These are phyloP conservation scores for Sinella curviseta DNA, from an alignment of 1,140 invertebrate species.

Conservation along the genomic window DNA sequence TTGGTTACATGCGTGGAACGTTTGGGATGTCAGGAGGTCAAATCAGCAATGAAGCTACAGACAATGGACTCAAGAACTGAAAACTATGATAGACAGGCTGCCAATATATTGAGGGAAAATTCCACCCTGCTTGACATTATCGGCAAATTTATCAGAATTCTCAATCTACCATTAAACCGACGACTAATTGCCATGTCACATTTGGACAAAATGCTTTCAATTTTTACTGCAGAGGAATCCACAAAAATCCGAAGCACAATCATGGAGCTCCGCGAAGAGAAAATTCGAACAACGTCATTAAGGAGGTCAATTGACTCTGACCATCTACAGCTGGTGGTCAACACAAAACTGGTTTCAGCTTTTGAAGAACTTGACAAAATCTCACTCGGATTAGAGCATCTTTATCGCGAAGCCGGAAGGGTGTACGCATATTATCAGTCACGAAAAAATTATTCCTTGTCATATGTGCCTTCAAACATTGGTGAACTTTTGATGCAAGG, in stretches of 20 bases:
- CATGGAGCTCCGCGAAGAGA: neutral
- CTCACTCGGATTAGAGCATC: constrained; percentile 25
- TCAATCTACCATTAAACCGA: neutral
- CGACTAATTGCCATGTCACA: neutral
- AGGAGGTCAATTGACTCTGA: neutral
- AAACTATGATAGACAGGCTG: neutral
- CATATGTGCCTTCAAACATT: neutral
- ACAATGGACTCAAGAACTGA: neutral
- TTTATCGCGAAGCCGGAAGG: constrained; percentile 10
- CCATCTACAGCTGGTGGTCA: neutral
- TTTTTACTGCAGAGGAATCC: neutral
- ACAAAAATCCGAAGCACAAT: neutral
- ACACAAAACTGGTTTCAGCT: neutral
- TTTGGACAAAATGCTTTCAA: neutral
- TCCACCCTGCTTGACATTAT: no score
- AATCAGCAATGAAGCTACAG: constrained; percentile 4
- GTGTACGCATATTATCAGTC: neutral
- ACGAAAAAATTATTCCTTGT: neutral
- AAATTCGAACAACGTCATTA: neutral
- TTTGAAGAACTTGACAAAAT: constrained; percentile 1
- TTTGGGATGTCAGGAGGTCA: neutral
- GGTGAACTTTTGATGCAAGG: constrained; percentile 1
- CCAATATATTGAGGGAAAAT: neutral
- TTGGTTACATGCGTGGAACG: neutral
- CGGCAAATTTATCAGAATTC: neutral